Evolutionary conservation across 2,888 invertebrate genomes (phyloP).

Genomic region (Peribatodes rhomboidaria): DNA sequence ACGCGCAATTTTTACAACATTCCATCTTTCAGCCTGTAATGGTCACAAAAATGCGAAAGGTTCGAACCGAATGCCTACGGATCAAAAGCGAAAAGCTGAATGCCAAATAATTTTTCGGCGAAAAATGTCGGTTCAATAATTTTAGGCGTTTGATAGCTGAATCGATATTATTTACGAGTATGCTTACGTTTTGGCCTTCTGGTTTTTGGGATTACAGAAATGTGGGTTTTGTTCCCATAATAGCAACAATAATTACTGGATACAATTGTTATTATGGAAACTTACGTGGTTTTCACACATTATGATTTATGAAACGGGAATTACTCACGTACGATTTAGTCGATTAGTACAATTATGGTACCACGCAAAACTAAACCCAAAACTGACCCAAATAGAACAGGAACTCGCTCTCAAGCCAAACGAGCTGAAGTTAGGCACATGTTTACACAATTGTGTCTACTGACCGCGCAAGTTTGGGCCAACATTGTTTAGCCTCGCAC

Average conservation of each 20-base stretch:
- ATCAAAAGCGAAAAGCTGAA: constrained; percentile 25
- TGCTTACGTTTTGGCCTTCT: constrained; percentile 11
- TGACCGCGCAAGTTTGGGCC: not conserved
- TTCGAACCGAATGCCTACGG: constrained; percentile 10
- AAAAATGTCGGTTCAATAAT: constrained; percentile 30
- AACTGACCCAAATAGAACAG: not conserved
- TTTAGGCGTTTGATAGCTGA: constrained; percentile 12
- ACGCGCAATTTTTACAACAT: constrained; percentile 24
- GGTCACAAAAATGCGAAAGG: constrained; percentile 26
- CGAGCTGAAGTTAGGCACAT: not conserved
- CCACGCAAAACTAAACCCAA: no score
- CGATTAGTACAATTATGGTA: no score
- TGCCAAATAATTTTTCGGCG: constrained; percentile 22
- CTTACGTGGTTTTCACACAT: no score
- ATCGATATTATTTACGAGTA: constrained; percentile 17
- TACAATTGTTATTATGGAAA: no score
- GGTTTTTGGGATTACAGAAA: constrained; percentile 6
- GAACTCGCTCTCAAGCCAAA: no score
- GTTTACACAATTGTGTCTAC: constrained; percentile 9
- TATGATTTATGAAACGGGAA: no score
- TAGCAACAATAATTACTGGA: no score
- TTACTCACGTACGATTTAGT: no score
- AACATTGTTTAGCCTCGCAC: constrained; percentile 6
- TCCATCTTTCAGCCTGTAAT: constrained; percentile 22
- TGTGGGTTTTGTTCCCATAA: no score